Evolutionary conservation across 2,797 vertebrate species (phyloP), one percentile per base, ranked within the genome.

Genomic region (Coreius guichenoti): DNA sequence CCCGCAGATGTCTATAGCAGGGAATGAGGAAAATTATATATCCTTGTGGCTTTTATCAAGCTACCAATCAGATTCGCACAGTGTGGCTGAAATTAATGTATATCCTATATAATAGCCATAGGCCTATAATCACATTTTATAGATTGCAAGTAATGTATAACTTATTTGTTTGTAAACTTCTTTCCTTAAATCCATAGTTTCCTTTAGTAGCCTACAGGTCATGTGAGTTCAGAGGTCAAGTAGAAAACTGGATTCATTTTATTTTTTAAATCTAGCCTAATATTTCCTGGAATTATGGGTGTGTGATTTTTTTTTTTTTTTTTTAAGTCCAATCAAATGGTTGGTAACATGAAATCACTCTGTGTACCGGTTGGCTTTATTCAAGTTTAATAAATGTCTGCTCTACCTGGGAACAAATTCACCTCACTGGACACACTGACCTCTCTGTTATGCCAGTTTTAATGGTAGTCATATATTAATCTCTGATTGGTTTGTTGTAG

Each of bases 261-360:
- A 69, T 69, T 82, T 69, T 67, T 19, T 13, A 54, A 56, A 61
- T 87, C 76, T 67, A 79, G 69, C 81, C 67, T 54, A 74, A 86
- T 82, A 84, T 80, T 43, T 83, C 33, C 26, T 56, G 23, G 45
- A 82, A 81, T 77, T 8, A 61, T 4, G 3, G 70, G 29, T 70
- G 33, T 43, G 39, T 43, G 39, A 43, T 68, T 74, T 43, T 14
- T 63, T 31, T 69, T 63, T 31, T 69, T 43, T 58, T 73, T 72
- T 63, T 69, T 36, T 16, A 81, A 56, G 72, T 69, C 36, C 80
- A 86, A 76, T 81, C 67, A 16, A 26, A 72, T 47, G 4, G 21
- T 51, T 3, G 36, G 8, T 47, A 65, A 79, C 26, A 29, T 26
- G 9, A 79, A 65, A 80, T 47, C 26, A 67, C 39, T 65, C 16